Evolutionary conservation across 2,888 invertebrate genomes (phyloP).

Genomic region (Hemistola chrysoprasaria): DNA sequence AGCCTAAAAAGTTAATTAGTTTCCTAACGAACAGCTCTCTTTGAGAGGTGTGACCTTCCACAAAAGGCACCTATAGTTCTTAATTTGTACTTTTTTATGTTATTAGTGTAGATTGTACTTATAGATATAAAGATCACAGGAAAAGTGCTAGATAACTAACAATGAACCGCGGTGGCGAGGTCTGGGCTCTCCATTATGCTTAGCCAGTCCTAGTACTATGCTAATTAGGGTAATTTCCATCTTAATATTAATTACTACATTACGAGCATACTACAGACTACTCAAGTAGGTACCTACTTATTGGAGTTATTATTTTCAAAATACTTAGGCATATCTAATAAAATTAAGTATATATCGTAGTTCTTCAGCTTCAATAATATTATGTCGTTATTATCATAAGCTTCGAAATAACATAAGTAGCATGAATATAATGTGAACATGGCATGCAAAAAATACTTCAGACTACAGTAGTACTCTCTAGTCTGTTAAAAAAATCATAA

Average conservation of each 20-base stretch:
- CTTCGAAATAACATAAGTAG: no score
- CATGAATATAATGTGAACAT: no score
- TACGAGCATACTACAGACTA: no score
- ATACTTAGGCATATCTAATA: background rate
- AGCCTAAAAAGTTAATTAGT: constrained; percentile 14
- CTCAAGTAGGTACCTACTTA: no score
- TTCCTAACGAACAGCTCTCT: constrained; percentile 10
- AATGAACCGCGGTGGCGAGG: constrained; percentile 41
- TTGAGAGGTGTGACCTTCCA: constrained; percentile 19
- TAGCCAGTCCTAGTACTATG: constrained; percentile 33
- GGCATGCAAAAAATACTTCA: no score
- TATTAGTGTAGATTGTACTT: background rate
- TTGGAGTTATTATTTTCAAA: no score
- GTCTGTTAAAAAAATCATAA: no score
- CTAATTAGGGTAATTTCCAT: constrained; percentile 3
- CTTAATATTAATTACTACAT: no score
- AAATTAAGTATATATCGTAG: background rate
- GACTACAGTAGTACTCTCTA: no score
- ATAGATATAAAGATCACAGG: constrained; percentile 15
- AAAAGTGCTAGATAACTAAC: constrained; percentile 26
- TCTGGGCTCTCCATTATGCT: constrained; percentile 37
- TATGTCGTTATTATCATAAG: no score
- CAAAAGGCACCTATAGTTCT: background rate
- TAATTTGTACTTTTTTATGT: constrained; percentile 8
- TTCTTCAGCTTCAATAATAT: no score